Percentiles rank a stretch among this genome's conserved stretches.
These are phyloP conservation scores for Tupiocoris notatus DNA, from an alignment of 2,888 invertebrate species.

Conservation along the genomic window DNA sequence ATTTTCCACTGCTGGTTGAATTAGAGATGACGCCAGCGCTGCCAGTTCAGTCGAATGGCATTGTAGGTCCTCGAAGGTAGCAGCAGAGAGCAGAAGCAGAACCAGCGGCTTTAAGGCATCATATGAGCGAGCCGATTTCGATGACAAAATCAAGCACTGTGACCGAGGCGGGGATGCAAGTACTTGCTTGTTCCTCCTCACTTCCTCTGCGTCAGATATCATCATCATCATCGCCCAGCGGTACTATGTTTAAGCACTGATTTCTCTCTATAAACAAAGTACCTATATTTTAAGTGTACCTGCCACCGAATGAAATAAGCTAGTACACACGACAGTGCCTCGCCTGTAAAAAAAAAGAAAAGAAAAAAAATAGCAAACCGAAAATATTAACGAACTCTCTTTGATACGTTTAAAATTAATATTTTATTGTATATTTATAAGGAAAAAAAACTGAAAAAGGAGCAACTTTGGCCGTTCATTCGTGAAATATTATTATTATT, in stretches of 20 bases:
- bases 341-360: slow-evolving; percentile 42
- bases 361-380: slow-evolving; percentile 19
- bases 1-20: slow-evolving; percentile 88
- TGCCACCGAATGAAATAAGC: slow-evolving; percentile 1
- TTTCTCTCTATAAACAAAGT: not conserved
- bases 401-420: slow-evolving; percentile 10
- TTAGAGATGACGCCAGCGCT: slow-evolving; percentile 82
- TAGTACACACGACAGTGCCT: slow-evolving; percentile 48
- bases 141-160: not conserved
- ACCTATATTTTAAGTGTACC: not conserved
- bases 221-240: not conserved
- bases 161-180: not conserved
- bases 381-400: slow-evolving; percentile 28
- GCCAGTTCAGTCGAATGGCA: slow-evolving; percentile 49
- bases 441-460: not conserved
- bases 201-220: not conserved
- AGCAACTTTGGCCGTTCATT: not conserved
- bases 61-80: slow-evolving; percentile 46
- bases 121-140: no score
- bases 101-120: not conserved
- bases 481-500: not conserved
- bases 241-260: slow-evolving; percentile 2
- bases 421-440: slow-evolving; percentile 18
- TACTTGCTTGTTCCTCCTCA: not conserved
- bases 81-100: slow-evolving; percentile 8